Percentiles rank a stretch among this genome's conserved stretches.
Evolutionary conservation across 2,113 vertebrate genomes (phyloP).

Genomic region (Cyrtonyx montezumae): DNA sequence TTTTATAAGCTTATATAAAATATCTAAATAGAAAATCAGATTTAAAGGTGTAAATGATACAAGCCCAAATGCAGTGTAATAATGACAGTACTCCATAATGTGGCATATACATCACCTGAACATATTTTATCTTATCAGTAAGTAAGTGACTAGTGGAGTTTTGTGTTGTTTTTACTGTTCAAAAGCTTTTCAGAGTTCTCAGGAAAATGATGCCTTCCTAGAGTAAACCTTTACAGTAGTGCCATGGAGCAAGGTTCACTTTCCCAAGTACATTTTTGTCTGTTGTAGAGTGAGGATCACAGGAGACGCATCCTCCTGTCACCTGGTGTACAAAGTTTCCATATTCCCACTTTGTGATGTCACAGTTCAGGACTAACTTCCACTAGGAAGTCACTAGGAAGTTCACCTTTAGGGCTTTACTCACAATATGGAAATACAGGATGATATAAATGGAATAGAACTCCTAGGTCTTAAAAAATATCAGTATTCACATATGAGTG

Average conservation of each 20-base stretch:
- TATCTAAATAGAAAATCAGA: neutral
- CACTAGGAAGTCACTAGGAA: neutral
- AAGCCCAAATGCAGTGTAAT: neutral
- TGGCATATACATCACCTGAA: neutral
- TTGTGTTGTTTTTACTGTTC: neutral
- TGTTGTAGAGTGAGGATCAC: neutral
- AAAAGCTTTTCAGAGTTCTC: neutral
- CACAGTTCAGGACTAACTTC: conserved; percentile 35
- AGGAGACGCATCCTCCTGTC: neutral
- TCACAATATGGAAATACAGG: conserved; percentile 13
- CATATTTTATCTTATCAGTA: neutral
- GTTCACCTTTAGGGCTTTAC: conserved; percentile 32
- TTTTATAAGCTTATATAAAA: neutral
- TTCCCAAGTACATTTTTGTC: neutral
- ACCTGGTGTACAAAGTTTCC: neutral
- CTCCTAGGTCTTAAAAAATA: conserved; percentile 6
- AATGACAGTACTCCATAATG: neutral
- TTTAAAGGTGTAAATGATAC: neutral
- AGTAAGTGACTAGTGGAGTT: neutral
- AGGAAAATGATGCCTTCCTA: neutral
- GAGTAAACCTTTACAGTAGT: neutral
- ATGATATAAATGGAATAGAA: conserved; percentile 39
- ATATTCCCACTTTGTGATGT: neutral
- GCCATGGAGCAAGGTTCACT: neutral
- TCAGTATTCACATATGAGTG: neutral